These are phyloP conservation scores for Noctua fimbriata DNA, from an alignment of 2,888 invertebrate species.

Conservation along the genomic window DNA sequence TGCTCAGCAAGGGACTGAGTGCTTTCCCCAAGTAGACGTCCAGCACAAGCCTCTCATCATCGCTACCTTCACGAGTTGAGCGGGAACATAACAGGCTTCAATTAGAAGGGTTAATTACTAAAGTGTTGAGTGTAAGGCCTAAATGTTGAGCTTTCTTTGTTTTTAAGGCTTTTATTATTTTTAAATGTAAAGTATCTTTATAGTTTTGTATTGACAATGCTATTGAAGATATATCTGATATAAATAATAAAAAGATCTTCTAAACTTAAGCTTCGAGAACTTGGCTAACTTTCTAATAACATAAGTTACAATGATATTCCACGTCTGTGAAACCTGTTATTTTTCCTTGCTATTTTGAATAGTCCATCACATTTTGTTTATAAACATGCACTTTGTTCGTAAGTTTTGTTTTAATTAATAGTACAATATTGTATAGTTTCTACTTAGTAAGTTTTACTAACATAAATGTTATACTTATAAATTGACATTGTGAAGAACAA, in stretches of 20 bases:
- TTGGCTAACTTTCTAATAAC: constrained; percentile 11
- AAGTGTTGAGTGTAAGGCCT: constrained; percentile 5
- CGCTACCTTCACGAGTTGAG: constrained; percentile 57
- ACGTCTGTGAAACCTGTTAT: constrained; percentile 46
- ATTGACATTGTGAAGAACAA: constrained; percentile 57
- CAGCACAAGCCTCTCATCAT: constrained; percentile 41
- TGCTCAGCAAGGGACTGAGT: constrained; percentile 89
- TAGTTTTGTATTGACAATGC: constrained; percentile 49
- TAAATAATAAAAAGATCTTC: not conserved
- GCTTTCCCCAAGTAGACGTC: constrained; percentile 83
- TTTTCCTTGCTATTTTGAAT: constrained; percentile 62
- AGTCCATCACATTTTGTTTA: constrained; percentile 67
- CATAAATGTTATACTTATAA: constrained; percentile 50
- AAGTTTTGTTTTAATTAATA: constrained; percentile 70
- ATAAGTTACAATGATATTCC: constrained; percentile 16
- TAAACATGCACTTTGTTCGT: constrained; percentile 69
- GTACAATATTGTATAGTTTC: constrained; percentile 70
- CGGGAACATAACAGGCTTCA: constrained; percentile 70
- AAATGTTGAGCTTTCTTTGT: constrained; percentile 28
- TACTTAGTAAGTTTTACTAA: constrained; percentile 65
- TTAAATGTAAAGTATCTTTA: constrained; percentile 16
- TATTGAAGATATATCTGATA: constrained; percentile 15
- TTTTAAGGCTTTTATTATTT: not conserved
- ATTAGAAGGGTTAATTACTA: not conserved
- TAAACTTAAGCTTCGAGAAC: not conserved